These are phyloP conservation scores for Pseudomyrmex dendroicus DNA, from an alignment of 1,140 invertebrate genomes.

Conservation along the genomic window DNA sequence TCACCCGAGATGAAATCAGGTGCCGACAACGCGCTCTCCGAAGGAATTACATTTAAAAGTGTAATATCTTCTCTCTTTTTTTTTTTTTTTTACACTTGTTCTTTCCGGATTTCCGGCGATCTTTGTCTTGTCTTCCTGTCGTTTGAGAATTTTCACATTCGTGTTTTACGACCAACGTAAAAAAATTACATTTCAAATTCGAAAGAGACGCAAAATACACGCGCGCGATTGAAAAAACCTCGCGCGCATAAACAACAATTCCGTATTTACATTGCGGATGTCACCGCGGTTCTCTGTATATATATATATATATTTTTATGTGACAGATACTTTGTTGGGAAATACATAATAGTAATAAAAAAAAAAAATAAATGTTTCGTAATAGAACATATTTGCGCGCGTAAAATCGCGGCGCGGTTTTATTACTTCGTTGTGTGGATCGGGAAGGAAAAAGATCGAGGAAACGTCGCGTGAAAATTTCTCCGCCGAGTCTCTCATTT, in stretches of 20 bases:
- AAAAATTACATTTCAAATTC: conserved; percentile 28
- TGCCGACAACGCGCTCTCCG: conserved; percentile 46
- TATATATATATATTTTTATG: too few species aligned
- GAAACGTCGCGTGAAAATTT: conserved; percentile 27
- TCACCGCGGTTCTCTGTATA: neutral
- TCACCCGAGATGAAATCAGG: conserved; percentile 47
- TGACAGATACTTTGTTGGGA: too few species aligned
- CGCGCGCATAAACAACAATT: conserved; percentile 41
- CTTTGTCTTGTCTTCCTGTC: conserved; percentile 12
- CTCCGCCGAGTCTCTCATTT: conserved; percentile 60
- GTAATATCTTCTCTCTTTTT: conserved; percentile 72
- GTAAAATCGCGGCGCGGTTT: too few species aligned
- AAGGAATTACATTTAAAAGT: conserved; percentile 82
- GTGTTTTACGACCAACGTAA: neutral
- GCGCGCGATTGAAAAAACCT: too few species aligned
- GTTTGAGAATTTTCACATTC: neutral
- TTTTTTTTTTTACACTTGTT: neutral
- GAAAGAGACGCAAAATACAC: too few species aligned
- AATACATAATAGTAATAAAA: too few species aligned
- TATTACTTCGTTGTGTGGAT: too few species aligned
- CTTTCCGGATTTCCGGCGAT: conserved; percentile 39
- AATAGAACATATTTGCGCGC: too few species aligned
- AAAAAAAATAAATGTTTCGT: too few species aligned
- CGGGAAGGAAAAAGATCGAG: neutral
- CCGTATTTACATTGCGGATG: neutral